Percentiles rank a stretch among this genome's conserved stretches.
These are phyloP conservation scores for Drosophila subquinaria DNA, from an alignment of 2,888 invertebrate species.

Conservation along the genomic window DNA sequence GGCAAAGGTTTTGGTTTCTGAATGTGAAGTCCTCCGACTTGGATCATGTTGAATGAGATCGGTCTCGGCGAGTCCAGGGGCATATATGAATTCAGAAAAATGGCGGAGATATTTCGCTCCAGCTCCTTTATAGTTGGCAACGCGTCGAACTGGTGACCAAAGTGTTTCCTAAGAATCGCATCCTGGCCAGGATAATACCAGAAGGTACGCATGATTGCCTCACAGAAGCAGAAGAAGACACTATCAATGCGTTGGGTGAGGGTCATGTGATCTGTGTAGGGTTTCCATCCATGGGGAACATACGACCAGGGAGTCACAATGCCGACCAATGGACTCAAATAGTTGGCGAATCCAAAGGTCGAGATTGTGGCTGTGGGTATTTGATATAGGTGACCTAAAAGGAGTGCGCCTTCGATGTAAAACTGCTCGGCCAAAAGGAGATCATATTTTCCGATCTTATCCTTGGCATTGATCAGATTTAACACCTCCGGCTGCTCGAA, in stretches of 20 bases:
- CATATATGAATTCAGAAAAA: constrained; percentile 86
- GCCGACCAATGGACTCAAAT: constrained; percentile 84
- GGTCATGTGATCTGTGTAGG: constrained; percentile 85
- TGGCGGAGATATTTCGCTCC: constrained; percentile 85
- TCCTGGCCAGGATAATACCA: constrained; percentile 81
- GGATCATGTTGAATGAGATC: constrained; percentile 84
- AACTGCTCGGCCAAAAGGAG: constrained; percentile 84
- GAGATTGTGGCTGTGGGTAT: constrained; percentile 82
- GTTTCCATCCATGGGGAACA: constrained; percentile 84
- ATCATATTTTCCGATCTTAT: constrained; percentile 82
- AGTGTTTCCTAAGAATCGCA: constrained; percentile 70
- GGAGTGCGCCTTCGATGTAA: constrained; percentile 84
- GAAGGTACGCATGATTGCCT: constrained; percentile 69
- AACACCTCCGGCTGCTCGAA: constrained; percentile 71
- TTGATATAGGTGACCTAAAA: constrained; percentile 82
- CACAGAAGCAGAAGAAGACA: constrained; percentile 76
- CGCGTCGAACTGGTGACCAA: constrained; percentile 58
- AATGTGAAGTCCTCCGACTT: constrained; percentile 87
- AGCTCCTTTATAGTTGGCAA: constrained; percentile 84
- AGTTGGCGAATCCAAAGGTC: constrained; percentile 84
- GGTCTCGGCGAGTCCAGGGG: constrained; percentile 85
- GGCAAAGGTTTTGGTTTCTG: constrained; percentile 74
- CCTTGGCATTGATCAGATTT: constrained; percentile 66
- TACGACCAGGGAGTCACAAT: constrained; percentile 85
- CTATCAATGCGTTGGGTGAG: constrained; percentile 87